Evolutionary conservation across 2,113 vertebrate species (phyloP), one percentile per base, ranked within the genome.

Genomic region (Furnarius figulus): DNA sequence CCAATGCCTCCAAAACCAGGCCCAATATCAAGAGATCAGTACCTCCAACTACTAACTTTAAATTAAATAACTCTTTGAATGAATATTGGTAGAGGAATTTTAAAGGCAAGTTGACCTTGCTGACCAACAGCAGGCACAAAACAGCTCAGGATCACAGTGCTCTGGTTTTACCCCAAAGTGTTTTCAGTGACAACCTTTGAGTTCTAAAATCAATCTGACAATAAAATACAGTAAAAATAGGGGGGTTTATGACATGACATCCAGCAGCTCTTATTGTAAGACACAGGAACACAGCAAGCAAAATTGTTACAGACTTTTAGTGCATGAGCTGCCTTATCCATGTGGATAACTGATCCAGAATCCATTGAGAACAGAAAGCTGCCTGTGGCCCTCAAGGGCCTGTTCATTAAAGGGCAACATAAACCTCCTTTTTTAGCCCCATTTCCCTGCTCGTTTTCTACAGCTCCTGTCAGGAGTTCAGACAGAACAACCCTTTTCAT

Each of bases 171-270:
- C n/a, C 73, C 39, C 6, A 37, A 0, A 15, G 33, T 11, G 4
- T 39, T 50, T 42, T 33, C 30, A 8, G 47, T 2, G 10, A 9
- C 2, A 30, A 76, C 0, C 1, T 12, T 15, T 10, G 30, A 10
- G 6, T 61, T 94, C 49, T 74, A 40, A 65, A 70, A 56, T 19
- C 76, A 73, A 50, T 10, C 56, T 61, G 65, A 52, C 68, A 72
- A 37, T 14, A 79, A 39, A 62, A 39, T 35, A 74, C n/a, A 81
- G 35, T 33, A 52, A 55, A 30, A 90, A 0, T 1, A 20, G 9
- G 8, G 2, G 12, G 1, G 0, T 1, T 76, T 77, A 84, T 77
- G 27, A 65, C n/a, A 22, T 1, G 33, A 67, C 47, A 85, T 19
- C 70, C 89, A 73, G 21, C 42, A 77, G 59, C 47, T 84, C 44